Base-by-base conservation (phyloP, 2,888 invertebrate genomes). In the Drosophila bunnanda region DNA sequence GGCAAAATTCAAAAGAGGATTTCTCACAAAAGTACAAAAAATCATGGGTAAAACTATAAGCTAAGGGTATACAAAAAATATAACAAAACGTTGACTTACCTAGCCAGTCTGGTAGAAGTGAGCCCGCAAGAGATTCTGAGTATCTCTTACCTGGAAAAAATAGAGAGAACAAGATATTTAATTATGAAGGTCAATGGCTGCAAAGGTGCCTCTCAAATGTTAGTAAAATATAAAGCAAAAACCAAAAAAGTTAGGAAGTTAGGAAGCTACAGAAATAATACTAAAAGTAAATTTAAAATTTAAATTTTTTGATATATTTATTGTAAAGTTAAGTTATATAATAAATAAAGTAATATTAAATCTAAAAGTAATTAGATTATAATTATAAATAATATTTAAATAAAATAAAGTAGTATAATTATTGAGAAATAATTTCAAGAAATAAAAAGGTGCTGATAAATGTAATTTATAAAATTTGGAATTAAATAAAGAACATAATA, bases 41-140 rank as follows among this genome's bases (percentile, higher is more conserved):
- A 61, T 66, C 10, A 68, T 50, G 66, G 34, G 46, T 62, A 53
- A 88, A 83, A 80, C 67, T 70, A 86, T 72, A 88, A 85, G 72
- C 77, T 76, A 77, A 80, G 68, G 76, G 54, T 61, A 65, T 76
- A 77, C 74, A 50, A 69, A 74, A 85, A 83, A 62, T 48, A 82
- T 75, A 72, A 66, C 28, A 77, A 87, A 87, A 84, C 70, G 10
- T 83, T 77, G 88, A 93, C 93, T 93, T 92, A 93, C 93, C 93
- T 92, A 93, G 90, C 93, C 93, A 93, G 88, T 93, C 93, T 89
- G 93, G 93, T 81, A 93, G 92, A 82, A 93, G 90, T 74, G 93
- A 92, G 90, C 93, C 92, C 92, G 93, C 93, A 92, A 93, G 93
- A 93, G 93, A 93, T 93, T 93, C 93, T 89, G 93, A 91, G 90